Evolutionary conservation across 2,888 invertebrate species (phyloP).

Genomic region (Acrocera orbiculus): DNA sequence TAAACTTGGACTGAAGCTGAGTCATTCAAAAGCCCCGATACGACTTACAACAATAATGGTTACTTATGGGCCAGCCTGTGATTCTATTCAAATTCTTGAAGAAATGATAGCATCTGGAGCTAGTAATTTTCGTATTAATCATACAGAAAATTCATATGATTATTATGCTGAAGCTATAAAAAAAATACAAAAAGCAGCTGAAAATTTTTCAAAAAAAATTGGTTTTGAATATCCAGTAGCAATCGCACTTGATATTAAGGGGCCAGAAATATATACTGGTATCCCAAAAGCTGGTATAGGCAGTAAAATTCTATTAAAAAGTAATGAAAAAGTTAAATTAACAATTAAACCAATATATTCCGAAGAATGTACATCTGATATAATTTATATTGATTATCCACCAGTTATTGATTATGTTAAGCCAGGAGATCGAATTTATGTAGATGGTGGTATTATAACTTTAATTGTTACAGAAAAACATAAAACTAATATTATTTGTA

Average conservation of each 20-base stretch:
- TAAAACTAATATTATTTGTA: slow-evolving; percentile 48
- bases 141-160: slow-evolving; percentile 90
- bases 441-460: slow-evolving; percentile 94
- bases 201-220: slow-evolving; percentile 53
- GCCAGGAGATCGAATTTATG: slow-evolving; percentile 69
- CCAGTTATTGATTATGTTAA: slow-evolving; percentile 87
- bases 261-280: slow-evolving; percentile 95
- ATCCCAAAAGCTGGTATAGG: slow-evolving; percentile 74
- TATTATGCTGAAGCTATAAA: slow-evolving; percentile 81
- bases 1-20: too few relatives aligned
- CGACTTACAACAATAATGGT: slow-evolving; percentile 95
- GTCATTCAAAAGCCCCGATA: too few relatives aligned
- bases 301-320: slow-evolving; percentile 77
- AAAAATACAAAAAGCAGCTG: slow-evolving; percentile 71
- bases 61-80: slow-evolving; percentile 84
- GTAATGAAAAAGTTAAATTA: slow-evolving; percentile 64
- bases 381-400: slow-evolving; percentile 78
- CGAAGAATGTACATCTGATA: slow-evolving; percentile 58
- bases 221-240: slow-evolving; percentile 67
- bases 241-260: slow-evolving; percentile 94
- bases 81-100: slow-evolving; percentile 62
- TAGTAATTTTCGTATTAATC: slow-evolving; percentile 91
- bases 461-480: slow-evolving; percentile 59
- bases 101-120: slow-evolving; percentile 94
- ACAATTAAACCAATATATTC: slow-evolving; percentile 61